phyloP scores from a whole-genome alignment of 2,888 invertebrate genomes.

The Hipparchia semele region DNA sequence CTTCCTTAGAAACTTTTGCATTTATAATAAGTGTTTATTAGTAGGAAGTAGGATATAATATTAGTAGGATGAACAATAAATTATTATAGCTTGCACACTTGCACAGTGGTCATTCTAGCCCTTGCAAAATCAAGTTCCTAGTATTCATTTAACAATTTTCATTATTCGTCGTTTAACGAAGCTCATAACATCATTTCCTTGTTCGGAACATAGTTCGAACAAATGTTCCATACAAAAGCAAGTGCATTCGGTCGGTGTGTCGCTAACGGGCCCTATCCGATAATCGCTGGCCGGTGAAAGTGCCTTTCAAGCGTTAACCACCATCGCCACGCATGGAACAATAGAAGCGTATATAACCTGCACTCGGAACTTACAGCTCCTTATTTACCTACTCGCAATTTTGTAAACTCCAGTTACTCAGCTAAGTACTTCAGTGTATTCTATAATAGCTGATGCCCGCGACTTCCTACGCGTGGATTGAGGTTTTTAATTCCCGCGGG shows the following conservation, averaged over 20 bases:
- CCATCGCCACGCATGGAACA: conserved; percentile 30
- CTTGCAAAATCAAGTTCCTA: no score
- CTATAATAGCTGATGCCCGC: no score
- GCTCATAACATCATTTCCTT: conserved; percentile 15
- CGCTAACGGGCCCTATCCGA: conserved; percentile 39
- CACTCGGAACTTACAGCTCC: neutral
- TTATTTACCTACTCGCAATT: neutral
- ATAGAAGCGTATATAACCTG: conserved; percentile 19
- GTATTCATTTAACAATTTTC: conserved; percentile 20
- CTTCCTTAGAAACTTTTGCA: no score
- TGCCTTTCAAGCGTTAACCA: conserved; percentile 32
- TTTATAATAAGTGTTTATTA: no score
- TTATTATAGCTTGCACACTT: no score
- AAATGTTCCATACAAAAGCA: conserved; percentile 29
- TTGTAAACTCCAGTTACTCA: neutral
- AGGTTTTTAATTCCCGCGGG: no score
- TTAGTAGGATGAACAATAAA: no score
- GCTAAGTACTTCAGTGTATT: no score
- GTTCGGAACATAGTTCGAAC: conserved; percentile 24
- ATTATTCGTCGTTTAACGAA: conserved; percentile 13
- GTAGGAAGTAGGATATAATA: no score
- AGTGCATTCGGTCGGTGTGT: conserved; percentile 39
- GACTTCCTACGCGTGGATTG: no score
- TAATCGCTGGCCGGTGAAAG: conserved; percentile 44
- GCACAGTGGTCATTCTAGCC: no score